A percentile compares a stretch with the other conserved stretches of the same genome.
These are phyloP conservation scores for Platichthys flesus DNA, from an alignment of 2,113 vertebrate genomes.

Conservation along the genomic window DNA sequence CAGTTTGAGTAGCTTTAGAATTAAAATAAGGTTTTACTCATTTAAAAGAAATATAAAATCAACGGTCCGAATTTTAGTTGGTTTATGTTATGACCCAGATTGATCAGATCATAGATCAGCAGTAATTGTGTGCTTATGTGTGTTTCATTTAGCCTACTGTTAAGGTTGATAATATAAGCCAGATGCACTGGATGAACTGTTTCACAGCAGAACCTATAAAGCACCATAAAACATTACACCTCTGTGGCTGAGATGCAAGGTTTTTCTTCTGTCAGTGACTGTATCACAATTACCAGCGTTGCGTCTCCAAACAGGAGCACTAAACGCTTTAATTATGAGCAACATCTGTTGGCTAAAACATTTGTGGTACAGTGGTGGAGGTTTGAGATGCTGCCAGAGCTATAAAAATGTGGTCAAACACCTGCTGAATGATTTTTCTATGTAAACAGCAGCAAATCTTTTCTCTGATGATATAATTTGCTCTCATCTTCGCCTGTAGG, in stretches of 20 bases:
- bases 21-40: too few relatives aligned
- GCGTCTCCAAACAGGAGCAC: constrained; percentile 55
- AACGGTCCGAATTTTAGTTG: too few relatives aligned
- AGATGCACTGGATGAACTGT: constrained; percentile 10
- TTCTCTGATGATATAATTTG: constrained; percentile 6
- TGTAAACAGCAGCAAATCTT: neutral
- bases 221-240: constrained; percentile 12
- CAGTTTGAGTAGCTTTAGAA: too few relatives aligned
- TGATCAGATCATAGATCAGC: too few relatives aligned
- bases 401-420: constrained; percentile 58
- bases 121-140: neutral
- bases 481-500: neutral
- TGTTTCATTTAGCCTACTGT: neutral
- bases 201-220: neutral
- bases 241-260: constrained; percentile 20
- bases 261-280: constrained; percentile 36
- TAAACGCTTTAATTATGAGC: constrained; percentile 63
- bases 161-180: neutral
- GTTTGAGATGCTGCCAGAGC: constrained; percentile 44
- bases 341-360: constrained; percentile 66
- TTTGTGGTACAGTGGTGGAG: constrained; percentile 34
- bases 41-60: too few relatives aligned
- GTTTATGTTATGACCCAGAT: too few relatives aligned
- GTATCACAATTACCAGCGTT: constrained; percentile 49
- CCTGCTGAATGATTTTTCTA: constrained; percentile 32